phyloP scores from a whole-genome alignment of 1,140 invertebrate species.

The Agrypnia vestita region DNA sequence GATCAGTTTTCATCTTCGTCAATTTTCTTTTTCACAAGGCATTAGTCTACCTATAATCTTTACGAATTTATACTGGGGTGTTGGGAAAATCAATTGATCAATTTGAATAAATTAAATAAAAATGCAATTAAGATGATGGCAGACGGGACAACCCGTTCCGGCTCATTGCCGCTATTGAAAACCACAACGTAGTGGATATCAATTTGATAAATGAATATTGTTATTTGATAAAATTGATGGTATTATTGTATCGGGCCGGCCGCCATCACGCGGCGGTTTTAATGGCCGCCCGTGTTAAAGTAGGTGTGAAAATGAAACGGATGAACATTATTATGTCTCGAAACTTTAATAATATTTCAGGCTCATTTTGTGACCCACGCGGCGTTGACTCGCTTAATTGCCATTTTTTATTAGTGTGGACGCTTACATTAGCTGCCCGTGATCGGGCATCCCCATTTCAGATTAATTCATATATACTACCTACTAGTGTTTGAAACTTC shows the following conservation, averaged over 20 bases:
- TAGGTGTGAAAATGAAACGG: neutral
- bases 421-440: too few relatives aligned
- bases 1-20: too few relatives aligned
- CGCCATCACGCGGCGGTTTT: neutral
- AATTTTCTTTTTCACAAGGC: too few relatives aligned
- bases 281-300: neutral
- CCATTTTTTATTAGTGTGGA: too few relatives aligned
- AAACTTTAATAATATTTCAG: neutral
- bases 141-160: neutral
- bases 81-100: too few relatives aligned
- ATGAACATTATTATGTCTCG: neutral
- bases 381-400: too few relatives aligned
- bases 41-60: too few relatives aligned
- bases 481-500: too few relatives aligned
- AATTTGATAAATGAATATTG: slow-evolving; percentile 39
- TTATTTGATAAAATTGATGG: slow-evolving; percentile 38
- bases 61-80: too few relatives aligned
- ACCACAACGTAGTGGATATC: slow-evolving; percentile 21
- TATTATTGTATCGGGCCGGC: slow-evolving; percentile 34
- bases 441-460: too few relatives aligned
- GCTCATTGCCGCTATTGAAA: neutral
- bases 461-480: too few relatives aligned
- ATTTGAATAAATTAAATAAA: too few relatives aligned
- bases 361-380: neutral
- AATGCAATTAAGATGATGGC: neutral